phyloP scores from a whole-genome alignment of 2,888 invertebrate genomes.

The Odontothrips loti region DNA sequence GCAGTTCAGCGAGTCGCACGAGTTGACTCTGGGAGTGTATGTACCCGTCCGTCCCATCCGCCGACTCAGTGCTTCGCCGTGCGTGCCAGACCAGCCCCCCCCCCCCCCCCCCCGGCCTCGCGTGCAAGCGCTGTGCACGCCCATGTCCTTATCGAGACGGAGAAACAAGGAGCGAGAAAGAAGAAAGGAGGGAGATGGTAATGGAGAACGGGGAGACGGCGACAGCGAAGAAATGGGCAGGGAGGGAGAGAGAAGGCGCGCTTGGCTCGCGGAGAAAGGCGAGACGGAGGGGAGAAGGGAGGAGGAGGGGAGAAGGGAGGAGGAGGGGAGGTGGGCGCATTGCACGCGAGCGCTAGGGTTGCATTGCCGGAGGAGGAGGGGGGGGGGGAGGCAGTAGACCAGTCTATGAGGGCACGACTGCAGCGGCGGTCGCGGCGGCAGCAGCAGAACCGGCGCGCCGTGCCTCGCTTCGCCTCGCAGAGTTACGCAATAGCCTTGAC shows the following conservation, averaged over 20 bases:
- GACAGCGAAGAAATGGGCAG: too few species aligned
- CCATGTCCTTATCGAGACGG: not conserved
- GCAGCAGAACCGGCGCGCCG: not conserved
- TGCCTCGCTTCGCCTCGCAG: not conserved
- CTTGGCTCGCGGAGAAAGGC: not conserved
- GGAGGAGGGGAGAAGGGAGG: not conserved
- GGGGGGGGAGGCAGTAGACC: not conserved
- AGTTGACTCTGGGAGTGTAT: too few species aligned
- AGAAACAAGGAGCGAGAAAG: slow-evolving; percentile 17
- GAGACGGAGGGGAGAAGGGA: not conserved
- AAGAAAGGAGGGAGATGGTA: not conserved
- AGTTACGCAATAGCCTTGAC: slow-evolving; percentile 19
- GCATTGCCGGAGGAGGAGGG: not conserved
- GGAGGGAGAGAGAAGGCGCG: not conserved
- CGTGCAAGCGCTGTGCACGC: not conserved
- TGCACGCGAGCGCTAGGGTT: slow-evolving; percentile 21
- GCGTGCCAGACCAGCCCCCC: not conserved
- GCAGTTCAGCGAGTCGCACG: too few species aligned
- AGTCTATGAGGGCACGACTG: not conserved
- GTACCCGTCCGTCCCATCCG: too few species aligned
- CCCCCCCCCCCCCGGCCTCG: not conserved
- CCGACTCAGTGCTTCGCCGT: too few species aligned
- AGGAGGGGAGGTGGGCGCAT: not conserved
- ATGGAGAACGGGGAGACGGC: not conserved
- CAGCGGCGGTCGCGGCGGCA: too few species aligned